A percentile compares a stretch with the other conserved stretches of the same genome.
These are phyloP conservation scores for Polydrusus tereticollis DNA, from an alignment of 2,888 invertebrate species.

Conservation along the genomic window DNA sequence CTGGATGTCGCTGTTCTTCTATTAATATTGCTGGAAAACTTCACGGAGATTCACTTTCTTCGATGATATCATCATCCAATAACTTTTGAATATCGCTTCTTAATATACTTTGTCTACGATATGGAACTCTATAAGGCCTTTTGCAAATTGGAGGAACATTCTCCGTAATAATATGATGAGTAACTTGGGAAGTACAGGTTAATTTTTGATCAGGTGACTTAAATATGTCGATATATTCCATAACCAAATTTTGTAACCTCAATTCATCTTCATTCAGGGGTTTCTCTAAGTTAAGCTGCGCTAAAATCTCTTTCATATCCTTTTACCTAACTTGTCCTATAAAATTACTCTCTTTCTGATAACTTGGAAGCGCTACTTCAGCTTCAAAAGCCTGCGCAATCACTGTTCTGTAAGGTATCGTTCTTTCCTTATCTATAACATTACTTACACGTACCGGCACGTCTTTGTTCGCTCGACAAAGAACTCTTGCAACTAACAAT, in stretches of 20 bases:
- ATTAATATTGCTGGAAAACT: slow-evolving; percentile 59
- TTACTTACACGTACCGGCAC: not conserved
- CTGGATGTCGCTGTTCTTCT: slow-evolving; percentile 51
- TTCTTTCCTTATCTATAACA: not conserved
- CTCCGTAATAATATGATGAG: too few species aligned
- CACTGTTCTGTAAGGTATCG: not conserved
- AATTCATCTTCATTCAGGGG: not conserved
- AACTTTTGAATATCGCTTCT: too few species aligned
- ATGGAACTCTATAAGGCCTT: too few species aligned
- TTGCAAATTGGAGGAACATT: too few species aligned
- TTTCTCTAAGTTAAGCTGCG: not conserved
- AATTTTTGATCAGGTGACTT: too few species aligned
- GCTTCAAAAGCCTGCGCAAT: not conserved
- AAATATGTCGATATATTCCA: too few species aligned
- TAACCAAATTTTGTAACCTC: not conserved
- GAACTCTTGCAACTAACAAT: not conserved
- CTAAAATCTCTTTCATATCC: not conserved
- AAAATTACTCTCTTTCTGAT: not conserved
- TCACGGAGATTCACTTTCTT: slow-evolving; percentile 57
- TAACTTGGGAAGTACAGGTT: too few species aligned
- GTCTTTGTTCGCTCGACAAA: not conserved
- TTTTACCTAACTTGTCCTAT: not conserved
- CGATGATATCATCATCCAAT: too few species aligned
- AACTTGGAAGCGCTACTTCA: not conserved
- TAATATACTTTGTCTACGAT: too few species aligned